Evolutionary conservation across 2,888 invertebrate genomes (phyloP).

Genomic region (Callyntrura sp.): DNA sequence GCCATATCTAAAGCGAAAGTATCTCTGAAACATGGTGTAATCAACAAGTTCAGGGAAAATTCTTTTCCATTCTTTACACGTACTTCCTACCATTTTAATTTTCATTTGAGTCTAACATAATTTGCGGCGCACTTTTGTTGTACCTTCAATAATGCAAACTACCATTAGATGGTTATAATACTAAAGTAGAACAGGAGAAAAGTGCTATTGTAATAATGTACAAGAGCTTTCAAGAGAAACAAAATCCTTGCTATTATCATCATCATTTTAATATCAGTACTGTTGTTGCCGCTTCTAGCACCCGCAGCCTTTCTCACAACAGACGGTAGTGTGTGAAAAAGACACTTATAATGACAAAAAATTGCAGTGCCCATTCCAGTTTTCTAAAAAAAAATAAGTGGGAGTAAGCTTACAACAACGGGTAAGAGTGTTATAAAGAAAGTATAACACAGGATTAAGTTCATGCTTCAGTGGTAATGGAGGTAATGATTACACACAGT

Average conservation of each 20-base stretch:
- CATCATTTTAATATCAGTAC: too few species aligned
- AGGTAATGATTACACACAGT: slow-evolving; percentile 61
- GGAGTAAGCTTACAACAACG: background rate
- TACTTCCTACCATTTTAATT: too few species aligned
- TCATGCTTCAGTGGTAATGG: slow-evolving; percentile 40
- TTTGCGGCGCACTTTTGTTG: too few species aligned
- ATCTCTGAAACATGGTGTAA: background rate
- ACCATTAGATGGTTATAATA: too few species aligned
- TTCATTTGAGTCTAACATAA: too few species aligned
- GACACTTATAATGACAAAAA: background rate
- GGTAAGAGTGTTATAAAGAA: slow-evolving; percentile 22
- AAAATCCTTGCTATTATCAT: background rate
- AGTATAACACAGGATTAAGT: slow-evolving; percentile 62
- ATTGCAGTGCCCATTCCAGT: background rate
- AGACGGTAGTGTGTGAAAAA: too few species aligned
- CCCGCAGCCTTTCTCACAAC: background rate
- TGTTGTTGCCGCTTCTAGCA: background rate
- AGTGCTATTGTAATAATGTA: too few species aligned
- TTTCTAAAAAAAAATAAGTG: background rate
- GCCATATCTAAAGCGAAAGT: too few species aligned
- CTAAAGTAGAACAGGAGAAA: too few species aligned
- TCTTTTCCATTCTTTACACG: background rate
- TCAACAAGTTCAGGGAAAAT: too few species aligned
- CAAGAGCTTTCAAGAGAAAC: background rate
- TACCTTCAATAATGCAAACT: too few species aligned